Percentiles rank a stretch among this genome's conserved stretches.
These are phyloP conservation scores for Zeuzera pyrina DNA, from an alignment of 2,888 invertebrate species.

Conservation along the genomic window DNA sequence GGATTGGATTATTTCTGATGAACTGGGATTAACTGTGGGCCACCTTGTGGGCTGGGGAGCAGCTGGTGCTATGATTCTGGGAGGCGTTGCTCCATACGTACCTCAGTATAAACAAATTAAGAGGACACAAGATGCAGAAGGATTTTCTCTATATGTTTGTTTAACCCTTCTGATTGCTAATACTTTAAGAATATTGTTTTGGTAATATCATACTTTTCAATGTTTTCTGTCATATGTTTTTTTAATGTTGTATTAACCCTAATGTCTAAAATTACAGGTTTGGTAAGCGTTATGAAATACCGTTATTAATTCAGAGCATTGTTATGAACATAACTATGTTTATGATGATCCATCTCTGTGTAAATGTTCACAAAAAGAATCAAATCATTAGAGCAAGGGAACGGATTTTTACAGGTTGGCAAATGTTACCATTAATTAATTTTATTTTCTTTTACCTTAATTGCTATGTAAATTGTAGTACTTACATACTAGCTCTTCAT, in stretches of 20 bases:
- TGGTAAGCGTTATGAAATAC: slow-evolving; percentile 96
- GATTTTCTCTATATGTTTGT: slow-evolving; percentile 98
- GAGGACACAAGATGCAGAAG: slow-evolving; percentile 92
- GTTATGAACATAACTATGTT: slow-evolving; percentile 98
- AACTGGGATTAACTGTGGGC: slow-evolving; percentile 81
- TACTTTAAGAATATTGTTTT: slow-evolving; percentile 96
- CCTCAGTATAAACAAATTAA: slow-evolving; percentile 97
- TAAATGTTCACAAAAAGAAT: slow-evolving; percentile 86
- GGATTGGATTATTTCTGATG: slow-evolving; percentile 87
- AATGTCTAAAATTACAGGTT: slow-evolving; percentile 81
- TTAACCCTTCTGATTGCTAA: slow-evolving; percentile 95
- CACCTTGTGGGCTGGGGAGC: slow-evolving; percentile 86
- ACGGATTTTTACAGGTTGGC: slow-evolving; percentile 87
- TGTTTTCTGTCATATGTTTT: background rate
- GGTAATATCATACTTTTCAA: slow-evolving; percentile 76
- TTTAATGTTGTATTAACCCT: background rate
- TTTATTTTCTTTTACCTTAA: background rate
- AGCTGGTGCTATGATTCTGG: slow-evolving; percentile 93
- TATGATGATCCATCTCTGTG: slow-evolving; percentile 94
- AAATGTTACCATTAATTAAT: slow-evolving; percentile 4
- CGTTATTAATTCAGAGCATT: slow-evolving; percentile 95
- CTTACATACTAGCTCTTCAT: no score
- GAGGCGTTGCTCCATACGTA: slow-evolving; percentile 95
- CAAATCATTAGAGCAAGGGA: slow-evolving; percentile 83
- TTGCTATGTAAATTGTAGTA: no score